Percentiles rank a stretch among this genome's conserved stretches.
These are phyloP conservation scores for Scaptomyza polygonia DNA, from an alignment of 2,888 invertebrate genomes.

Conservation along the genomic window DNA sequence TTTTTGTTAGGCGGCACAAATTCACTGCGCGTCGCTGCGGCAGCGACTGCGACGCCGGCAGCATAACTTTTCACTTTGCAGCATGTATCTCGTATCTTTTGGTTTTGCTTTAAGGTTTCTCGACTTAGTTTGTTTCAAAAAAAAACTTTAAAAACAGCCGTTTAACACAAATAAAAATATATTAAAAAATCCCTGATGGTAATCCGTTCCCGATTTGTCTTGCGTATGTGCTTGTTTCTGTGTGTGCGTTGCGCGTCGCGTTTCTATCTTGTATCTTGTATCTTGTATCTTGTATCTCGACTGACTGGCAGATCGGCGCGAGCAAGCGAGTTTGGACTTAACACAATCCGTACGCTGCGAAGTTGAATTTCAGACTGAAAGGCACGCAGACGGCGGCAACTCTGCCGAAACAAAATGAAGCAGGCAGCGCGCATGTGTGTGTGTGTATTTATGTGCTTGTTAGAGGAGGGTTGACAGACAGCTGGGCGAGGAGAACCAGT, in stretches of 20 bases:
- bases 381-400: slow-evolving; percentile 62
- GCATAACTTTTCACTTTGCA: slow-evolving; percentile 62
- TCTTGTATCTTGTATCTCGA: slow-evolving; percentile 29
- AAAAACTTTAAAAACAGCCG: neutral
- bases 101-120: slow-evolving; percentile 4
- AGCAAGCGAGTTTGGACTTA: slow-evolving; percentile 22
- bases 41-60: slow-evolving; percentile 59
- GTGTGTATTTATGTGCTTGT: slow-evolving; percentile 21
- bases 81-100: slow-evolving; percentile 50
- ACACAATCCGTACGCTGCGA: slow-evolving; percentile 61
- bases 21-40: slow-evolving; percentile 52
- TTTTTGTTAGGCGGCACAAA: slow-evolving; percentile 62
- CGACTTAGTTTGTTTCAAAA: slow-evolving; percentile 4
- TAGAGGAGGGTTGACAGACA: slow-evolving; percentile 49
- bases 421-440: slow-evolving; percentile 60
- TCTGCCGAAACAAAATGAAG: slow-evolving; percentile 75
- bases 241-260: slow-evolving; percentile 40
- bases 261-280: slow-evolving; percentile 26
- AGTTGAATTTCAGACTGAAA: slow-evolving; percentile 66
- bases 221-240: slow-evolving; percentile 10
- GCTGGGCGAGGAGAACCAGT: slow-evolving; percentile 64
- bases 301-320: slow-evolving; percentile 41
- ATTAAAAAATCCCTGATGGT: slow-evolving; percentile 31
- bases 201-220: slow-evolving; percentile 38
- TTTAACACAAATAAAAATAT: slow-evolving; percentile 36